A percentile compares a stretch with the other conserved stretches of the same genome.
Conservation (phyloP, 2,113 vertebrate species). For the Macaca mulatta region DNA sequence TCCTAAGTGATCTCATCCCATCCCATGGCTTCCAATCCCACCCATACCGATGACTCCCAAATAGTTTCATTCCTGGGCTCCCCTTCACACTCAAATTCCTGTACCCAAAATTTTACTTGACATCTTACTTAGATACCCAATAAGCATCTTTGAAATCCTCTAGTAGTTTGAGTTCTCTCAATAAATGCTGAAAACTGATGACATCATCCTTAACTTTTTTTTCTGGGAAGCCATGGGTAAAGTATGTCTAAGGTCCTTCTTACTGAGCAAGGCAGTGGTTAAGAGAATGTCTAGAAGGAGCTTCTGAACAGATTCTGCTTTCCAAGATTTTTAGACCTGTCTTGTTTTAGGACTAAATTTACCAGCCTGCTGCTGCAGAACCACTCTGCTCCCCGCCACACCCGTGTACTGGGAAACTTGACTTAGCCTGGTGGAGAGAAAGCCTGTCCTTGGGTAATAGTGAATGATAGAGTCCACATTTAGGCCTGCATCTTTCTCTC, state of each 20-base stretch:
- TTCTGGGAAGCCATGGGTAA: rapidly evolving
- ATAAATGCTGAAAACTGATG: background rate
- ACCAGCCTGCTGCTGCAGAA: background rate
- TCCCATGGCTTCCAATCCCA: background rate
- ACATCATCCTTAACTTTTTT: rapidly evolving
- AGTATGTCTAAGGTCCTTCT: background rate
- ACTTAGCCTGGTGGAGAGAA: too few relatives aligned
- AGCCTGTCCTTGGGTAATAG: background rate
- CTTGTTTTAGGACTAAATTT: background rate
- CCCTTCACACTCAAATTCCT: too few relatives aligned
- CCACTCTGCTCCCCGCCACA: rapidly evolving
- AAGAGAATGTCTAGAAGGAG: rapidly evolving
- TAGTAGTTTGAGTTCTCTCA: background rate
- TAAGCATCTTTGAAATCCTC: background rate
- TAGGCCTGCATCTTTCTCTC: background rate
- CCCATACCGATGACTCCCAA: rapidly evolving
- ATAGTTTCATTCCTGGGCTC: rapidly evolving
- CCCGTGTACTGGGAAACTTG: background rate
- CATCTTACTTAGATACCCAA: background rate
- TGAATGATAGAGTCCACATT: rapidly evolving
- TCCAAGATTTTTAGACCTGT: background rate
- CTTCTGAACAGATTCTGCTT: background rate
- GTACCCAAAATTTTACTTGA: rapidly evolving
- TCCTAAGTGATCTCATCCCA: background rate
- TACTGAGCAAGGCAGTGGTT: background rate